Conservation (phyloP, 53 echinoderm and acorn worm genomes). For the Hippasteria phrygiana region DNA sequence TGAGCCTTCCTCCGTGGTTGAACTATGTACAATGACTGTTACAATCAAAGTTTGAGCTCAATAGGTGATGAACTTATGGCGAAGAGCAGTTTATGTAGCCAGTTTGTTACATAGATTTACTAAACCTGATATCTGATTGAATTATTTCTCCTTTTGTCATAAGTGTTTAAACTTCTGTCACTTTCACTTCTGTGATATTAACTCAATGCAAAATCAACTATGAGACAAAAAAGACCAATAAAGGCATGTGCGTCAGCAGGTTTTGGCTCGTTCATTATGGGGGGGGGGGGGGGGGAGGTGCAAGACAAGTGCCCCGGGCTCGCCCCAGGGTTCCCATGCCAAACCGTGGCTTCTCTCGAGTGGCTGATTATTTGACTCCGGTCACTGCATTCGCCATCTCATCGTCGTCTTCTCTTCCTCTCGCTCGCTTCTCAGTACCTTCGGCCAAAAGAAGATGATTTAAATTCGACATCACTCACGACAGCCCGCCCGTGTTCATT, state of each 20-base stretch:
- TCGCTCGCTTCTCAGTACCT: background rate
- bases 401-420: background rate
- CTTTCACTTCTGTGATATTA: no score
- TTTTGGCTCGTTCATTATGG: background rate
- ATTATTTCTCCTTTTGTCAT: no score
- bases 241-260: background rate
- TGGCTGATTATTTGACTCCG: background rate
- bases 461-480: slow-evolving; percentile 20
- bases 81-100: no score
- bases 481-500: slow-evolving; percentile 47
- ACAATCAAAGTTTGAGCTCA: no score
- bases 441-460: background rate
- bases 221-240: background rate
- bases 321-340: background rate
- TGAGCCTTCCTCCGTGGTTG: no score
- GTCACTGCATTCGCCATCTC: slow-evolving; percentile 33
- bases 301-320: background rate
- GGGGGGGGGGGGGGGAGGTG: background rate
- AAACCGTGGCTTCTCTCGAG: background rate
- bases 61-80: no score
- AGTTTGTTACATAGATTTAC: no score
- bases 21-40: no score
- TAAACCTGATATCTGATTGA: no score
- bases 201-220: background rate
- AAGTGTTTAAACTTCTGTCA: no score